Percentiles rank a stretch among this genome's conserved stretches.
Evolutionary conservation across 1,140 invertebrate genomes (phyloP).

Genomic region (Brachionus manjavacas): DNA sequence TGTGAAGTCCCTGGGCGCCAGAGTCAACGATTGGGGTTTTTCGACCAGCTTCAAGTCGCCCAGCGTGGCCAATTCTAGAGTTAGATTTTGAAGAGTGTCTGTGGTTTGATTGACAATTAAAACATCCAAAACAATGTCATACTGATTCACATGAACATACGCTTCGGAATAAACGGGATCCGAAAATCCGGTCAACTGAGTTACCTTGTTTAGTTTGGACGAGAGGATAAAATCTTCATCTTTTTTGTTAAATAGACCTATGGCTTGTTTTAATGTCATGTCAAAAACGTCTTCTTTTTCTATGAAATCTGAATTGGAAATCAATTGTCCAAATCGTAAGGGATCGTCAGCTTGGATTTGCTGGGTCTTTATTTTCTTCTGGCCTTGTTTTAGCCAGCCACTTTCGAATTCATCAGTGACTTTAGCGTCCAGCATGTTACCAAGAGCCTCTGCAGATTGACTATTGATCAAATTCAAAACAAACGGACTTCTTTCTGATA

Average conservation of each 20-base stretch:
- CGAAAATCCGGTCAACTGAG: slow-evolving; percentile 97
- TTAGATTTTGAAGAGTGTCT: slow-evolving; percentile 95
- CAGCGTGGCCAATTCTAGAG: slow-evolving; percentile 89
- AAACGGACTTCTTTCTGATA: slow-evolving; percentile 69
- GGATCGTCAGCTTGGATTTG: slow-evolving; percentile 69
- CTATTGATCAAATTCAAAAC: slow-evolving; percentile 72
- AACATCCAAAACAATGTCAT: slow-evolving; percentile 62
- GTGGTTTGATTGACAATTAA: slow-evolving; percentile 82
- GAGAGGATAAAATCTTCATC: slow-evolving; percentile 62
- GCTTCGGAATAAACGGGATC: slow-evolving; percentile 99
- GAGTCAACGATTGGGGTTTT: slow-evolving; percentile 85
- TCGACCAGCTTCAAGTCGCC: slow-evolving; percentile 95
- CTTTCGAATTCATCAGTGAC: slow-evolving; percentile 57
- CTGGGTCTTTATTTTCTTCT: slow-evolving; percentile 61
- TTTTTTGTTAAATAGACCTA: slow-evolving; percentile 66
- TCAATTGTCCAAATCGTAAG: slow-evolving; percentile 77
- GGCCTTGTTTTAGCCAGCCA: slow-evolving; percentile 59
- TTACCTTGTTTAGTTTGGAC: slow-evolving; percentile 64
- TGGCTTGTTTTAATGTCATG: slow-evolving; percentile 81
- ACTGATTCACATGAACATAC: slow-evolving; percentile 98
- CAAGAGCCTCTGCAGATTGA: slow-evolving; percentile 73
- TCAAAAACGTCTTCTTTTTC: slow-evolving; percentile 81
- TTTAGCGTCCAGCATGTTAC: slow-evolving; percentile 78
- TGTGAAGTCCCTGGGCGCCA: slow-evolving; percentile 92
- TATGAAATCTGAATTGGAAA: slow-evolving; percentile 65